Percentiles rank a stretch among this genome's conserved stretches.
These are phyloP conservation scores for Sussaba pulchella DNA, from an alignment of 2,888 invertebrate genomes.

Conservation along the genomic window DNA sequence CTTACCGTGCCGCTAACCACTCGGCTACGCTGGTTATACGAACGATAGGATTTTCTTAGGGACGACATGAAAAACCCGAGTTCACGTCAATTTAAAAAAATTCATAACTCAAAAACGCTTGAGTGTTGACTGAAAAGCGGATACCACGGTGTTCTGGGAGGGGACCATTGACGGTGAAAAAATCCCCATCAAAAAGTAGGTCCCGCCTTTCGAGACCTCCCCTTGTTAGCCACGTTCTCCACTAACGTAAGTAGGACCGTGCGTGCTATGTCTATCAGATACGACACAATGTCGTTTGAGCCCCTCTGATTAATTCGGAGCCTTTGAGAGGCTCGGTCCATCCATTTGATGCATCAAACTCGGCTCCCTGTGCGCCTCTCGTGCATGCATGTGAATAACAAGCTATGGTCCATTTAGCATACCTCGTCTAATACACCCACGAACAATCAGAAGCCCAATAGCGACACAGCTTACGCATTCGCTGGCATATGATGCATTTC, in stretches of 20 bases:
- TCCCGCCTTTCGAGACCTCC: too few species aligned
- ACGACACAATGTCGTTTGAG: slow-evolving; percentile 29
- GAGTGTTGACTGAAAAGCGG: too few species aligned
- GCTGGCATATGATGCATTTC: slow-evolving; percentile 14
- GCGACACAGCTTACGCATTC: neutral
- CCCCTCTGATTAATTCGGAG: slow-evolving; percentile 33
- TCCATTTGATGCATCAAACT: slow-evolving; percentile 27
- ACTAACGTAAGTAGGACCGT: neutral
- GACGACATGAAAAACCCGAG: too few species aligned
- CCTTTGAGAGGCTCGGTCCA: slow-evolving; percentile 33
- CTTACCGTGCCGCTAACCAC: too few species aligned
- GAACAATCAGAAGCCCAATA: slow-evolving; percentile 7
- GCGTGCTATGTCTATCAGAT: neutral
- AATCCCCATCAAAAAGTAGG: too few species aligned
- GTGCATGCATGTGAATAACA: slow-evolving; percentile 14
- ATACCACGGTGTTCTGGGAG: too few species aligned
- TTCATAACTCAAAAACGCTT: too few species aligned
- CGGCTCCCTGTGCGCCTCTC: neutral
- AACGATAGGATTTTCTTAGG: too few species aligned
- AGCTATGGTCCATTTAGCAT: slow-evolving; percentile 22
- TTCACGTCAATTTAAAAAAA: too few species aligned
- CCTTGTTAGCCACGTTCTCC: too few species aligned
- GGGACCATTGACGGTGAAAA: too few species aligned
- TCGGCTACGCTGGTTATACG: too few species aligned
- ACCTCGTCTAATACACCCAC: slow-evolving; percentile 11